Evolutionary conservation across 2,113 vertebrate genomes (phyloP).

Genomic region (Elephas maximus): DNA sequence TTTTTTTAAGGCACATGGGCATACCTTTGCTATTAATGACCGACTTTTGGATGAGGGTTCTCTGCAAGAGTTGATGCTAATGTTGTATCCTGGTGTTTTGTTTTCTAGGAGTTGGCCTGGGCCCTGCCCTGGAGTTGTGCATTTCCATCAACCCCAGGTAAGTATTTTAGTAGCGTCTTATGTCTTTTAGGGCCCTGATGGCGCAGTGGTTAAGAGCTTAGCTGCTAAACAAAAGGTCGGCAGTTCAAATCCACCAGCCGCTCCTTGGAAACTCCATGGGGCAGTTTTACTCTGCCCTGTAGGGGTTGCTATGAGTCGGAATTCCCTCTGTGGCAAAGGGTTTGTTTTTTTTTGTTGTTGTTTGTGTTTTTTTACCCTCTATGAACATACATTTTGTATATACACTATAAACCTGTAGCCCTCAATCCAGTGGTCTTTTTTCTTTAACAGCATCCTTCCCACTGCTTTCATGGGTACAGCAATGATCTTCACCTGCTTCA

Average conservation of each 20-base stretch:
- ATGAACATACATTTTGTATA: background rate
- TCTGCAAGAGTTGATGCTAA: slow-evolving; percentile 13
- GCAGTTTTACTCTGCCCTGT: too few relatives aligned
- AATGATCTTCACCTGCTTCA: slow-evolving; percentile 96
- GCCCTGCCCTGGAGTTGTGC: slow-evolving; percentile 95
- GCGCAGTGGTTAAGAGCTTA: too few relatives aligned
- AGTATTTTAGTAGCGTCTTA: background rate
- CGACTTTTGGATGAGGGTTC: background rate
- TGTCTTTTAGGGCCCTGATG: background rate
- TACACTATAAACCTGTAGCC: background rate
- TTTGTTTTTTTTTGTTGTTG: too few relatives aligned
- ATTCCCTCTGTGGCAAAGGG: too few relatives aligned
- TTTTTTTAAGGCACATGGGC: background rate
- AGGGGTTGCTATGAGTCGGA: too few relatives aligned
- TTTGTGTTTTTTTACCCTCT: background rate
- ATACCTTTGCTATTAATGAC: background rate
- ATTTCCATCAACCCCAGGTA: slow-evolving; percentile 97
- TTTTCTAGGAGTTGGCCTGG: slow-evolving; percentile 94
- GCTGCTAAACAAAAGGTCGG: too few relatives aligned
- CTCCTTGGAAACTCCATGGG: too few relatives aligned
- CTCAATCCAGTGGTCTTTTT: background rate
- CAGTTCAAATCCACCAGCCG: too few relatives aligned
- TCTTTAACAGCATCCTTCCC: slow-evolving; percentile 93
- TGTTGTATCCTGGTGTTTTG: background rate
- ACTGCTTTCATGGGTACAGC: slow-evolving; percentile 97